phyloP scores from a whole-genome alignment of 2,113 vertebrate species.

The Dipodomys stephensi region DNA sequence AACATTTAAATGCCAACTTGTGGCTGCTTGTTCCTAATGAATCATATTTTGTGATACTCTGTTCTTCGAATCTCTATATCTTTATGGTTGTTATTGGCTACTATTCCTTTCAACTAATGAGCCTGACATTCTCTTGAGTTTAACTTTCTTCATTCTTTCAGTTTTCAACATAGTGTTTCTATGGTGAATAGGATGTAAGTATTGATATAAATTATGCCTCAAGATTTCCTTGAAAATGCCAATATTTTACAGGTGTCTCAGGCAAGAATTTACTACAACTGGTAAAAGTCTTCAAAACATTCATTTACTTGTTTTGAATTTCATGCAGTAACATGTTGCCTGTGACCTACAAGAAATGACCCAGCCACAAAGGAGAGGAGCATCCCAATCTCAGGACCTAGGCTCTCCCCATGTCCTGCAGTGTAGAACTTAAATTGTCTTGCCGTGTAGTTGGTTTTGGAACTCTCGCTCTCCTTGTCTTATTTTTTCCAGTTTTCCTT shows the following conservation, averaged over 20 bases:
- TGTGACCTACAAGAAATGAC: neutral
- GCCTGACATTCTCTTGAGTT: constrained; percentile 50
- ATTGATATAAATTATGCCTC: constrained; percentile 1
- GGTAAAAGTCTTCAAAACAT: neutral
- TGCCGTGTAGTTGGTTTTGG: neutral
- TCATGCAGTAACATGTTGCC: constrained; percentile 19
- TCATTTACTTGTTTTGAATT: neutral
- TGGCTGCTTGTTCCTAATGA: constrained; percentile 61
- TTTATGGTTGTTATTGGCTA: neutral
- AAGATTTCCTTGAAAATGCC: constrained; percentile 52
- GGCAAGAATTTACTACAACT: neutral
- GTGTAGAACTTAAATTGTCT: neutral
- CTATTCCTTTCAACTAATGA: constrained; percentile 22
- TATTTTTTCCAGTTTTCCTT: neutral
- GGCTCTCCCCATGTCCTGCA: neutral
- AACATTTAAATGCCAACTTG: constrained; percentile 65
- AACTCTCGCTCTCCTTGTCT: neutral
- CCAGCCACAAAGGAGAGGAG: too few relatives aligned
- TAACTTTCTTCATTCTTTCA: constrained; percentile 29
- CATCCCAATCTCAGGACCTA: neutral
- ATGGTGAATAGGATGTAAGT: neutral
- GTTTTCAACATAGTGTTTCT: neutral
- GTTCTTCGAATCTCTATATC: neutral
- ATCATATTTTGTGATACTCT: constrained; percentile 12
- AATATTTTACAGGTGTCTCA: neutral